phyloP scores from a whole-genome alignment of 2,888 invertebrate species.

The Blastobasis lacticolella region DNA sequence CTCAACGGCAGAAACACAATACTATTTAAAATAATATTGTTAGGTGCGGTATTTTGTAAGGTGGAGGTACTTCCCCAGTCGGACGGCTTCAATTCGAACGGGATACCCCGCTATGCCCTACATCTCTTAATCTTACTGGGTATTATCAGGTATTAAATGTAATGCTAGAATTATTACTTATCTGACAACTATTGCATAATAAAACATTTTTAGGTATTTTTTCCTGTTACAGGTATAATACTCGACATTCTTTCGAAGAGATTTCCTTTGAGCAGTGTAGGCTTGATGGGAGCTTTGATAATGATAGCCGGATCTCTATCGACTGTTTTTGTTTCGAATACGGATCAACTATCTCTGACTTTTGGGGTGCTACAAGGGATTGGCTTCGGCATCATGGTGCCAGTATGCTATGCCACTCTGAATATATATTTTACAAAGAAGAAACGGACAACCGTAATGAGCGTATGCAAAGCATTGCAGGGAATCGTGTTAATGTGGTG shows the following conservation, averaged over 20 bases:
- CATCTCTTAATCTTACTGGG: too few relatives aligned
- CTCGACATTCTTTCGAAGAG: constrained; percentile 72
- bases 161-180: too few relatives aligned
- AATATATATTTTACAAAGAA: constrained; percentile 76
- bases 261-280: constrained; percentile 69
- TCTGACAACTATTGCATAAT: too few relatives aligned
- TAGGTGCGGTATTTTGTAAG: too few relatives aligned
- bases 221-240: constrained; percentile 67
- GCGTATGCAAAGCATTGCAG: constrained; percentile 75
- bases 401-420: constrained; percentile 76
- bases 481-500: constrained; percentile 73
- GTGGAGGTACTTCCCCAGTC: too few relatives aligned
- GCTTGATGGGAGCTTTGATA: constrained; percentile 68
- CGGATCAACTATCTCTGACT: constrained; percentile 71
- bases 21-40: too few relatives aligned
- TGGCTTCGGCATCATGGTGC: constrained; percentile 78
- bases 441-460: constrained; percentile 76
- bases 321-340: constrained; percentile 68
- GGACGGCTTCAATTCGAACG: too few relatives aligned
- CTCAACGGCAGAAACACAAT: too few relatives aligned
- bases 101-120: too few relatives aligned
- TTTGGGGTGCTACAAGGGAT: constrained; percentile 75
- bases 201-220: too few relatives aligned
- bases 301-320: constrained; percentile 68
- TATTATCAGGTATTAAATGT: too few relatives aligned